A percentile compares a stretch with the other conserved stretches of the same genome.
Conservation (phyloP, 2,888 invertebrate species). For the Ophion obscuratus region DNA sequence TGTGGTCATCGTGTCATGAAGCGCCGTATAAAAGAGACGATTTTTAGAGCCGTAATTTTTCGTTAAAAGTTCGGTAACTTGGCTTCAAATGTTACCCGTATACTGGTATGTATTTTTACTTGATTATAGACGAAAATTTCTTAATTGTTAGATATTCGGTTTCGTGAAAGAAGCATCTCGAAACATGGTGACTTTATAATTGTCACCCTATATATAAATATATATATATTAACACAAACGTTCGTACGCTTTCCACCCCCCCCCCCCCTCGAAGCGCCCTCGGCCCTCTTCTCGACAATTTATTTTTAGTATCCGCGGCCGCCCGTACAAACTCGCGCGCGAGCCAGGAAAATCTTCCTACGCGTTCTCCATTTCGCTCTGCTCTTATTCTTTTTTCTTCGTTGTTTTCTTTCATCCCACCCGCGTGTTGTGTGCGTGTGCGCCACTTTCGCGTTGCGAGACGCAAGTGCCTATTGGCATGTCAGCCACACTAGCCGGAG, state of each 20-base stretch:
- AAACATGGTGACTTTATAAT: not conserved
- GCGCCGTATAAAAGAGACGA: too few relatives aligned
- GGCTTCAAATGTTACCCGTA: too few relatives aligned
- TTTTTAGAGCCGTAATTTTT: too few relatives aligned
- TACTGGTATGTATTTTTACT: not conserved
- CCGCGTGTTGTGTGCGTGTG: not conserved
- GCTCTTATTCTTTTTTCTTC: constrained; percentile 11
- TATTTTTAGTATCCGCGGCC: constrained; percentile 52
- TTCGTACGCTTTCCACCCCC: not conserved
- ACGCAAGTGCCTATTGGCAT: constrained; percentile 20
- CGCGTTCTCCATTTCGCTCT: constrained; percentile 29
- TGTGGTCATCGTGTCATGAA: too few relatives aligned
- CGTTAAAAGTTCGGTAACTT: too few relatives aligned
- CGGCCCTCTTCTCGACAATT: constrained; percentile 36
- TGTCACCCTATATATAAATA: not conserved
- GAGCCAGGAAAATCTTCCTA: constrained; percentile 39
- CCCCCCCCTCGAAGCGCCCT: not conserved
- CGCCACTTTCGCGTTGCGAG: constrained; percentile 51
- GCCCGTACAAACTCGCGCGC: constrained; percentile 1
- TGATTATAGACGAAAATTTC: not conserved
- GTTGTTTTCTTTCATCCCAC: constrained; percentile 19
- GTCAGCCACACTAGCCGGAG: constrained; percentile 38
- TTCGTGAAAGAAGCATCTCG: too few relatives aligned
- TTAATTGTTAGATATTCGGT: too few relatives aligned
- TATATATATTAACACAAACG: not conserved